These are phyloP conservation scores for Protonibea diacanthus DNA, from an alignment of 2,797 vertebrate genomes.

Conservation along the genomic window DNA sequence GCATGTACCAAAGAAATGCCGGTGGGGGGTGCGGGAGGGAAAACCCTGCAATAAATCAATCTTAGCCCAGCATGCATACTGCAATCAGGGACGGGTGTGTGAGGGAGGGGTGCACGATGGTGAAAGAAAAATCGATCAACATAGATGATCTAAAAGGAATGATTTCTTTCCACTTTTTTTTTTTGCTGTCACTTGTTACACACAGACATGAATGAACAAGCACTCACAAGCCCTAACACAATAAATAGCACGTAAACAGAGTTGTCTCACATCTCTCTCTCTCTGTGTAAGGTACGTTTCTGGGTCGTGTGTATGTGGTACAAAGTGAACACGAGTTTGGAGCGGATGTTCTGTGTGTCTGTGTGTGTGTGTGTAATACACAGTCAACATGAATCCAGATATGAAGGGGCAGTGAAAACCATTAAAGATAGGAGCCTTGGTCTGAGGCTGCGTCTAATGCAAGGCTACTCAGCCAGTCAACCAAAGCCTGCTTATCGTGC, in stretches of 20 bases:
- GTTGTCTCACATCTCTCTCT: constrained; percentile 27
- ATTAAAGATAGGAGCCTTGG: constrained; percentile 72
- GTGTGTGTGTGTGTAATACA: constrained; percentile 46
- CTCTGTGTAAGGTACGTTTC: background rate
- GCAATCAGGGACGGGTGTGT: constrained; percentile 43
- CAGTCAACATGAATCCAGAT: constrained; percentile 61
- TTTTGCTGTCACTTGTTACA: constrained; percentile 21
- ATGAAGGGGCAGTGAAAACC: constrained; percentile 66
- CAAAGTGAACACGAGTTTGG: constrained; percentile 56
- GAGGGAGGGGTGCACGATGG: constrained; percentile 41
- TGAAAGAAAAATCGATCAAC: constrained; percentile 54
- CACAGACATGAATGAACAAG: constrained; percentile 12
- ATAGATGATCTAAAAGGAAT: constrained; percentile 57
- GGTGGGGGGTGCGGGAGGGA: constrained; percentile 37
- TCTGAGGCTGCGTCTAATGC: constrained; percentile 54
- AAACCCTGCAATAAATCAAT: constrained; percentile 69
- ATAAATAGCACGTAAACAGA: constrained; percentile 42
- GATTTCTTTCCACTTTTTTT: background rate
- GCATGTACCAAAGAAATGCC: constrained; percentile 71
- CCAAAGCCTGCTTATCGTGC: constrained; percentile 70
- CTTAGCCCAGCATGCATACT: constrained; percentile 46
- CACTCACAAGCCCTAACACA: constrained; percentile 13
- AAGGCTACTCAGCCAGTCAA: constrained; percentile 69
- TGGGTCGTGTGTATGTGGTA: constrained; percentile 22
- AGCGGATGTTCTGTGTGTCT: constrained; percentile 39